Conservation (phyloP, 2,888 invertebrate genomes). For the Myopa testacea region DNA sequence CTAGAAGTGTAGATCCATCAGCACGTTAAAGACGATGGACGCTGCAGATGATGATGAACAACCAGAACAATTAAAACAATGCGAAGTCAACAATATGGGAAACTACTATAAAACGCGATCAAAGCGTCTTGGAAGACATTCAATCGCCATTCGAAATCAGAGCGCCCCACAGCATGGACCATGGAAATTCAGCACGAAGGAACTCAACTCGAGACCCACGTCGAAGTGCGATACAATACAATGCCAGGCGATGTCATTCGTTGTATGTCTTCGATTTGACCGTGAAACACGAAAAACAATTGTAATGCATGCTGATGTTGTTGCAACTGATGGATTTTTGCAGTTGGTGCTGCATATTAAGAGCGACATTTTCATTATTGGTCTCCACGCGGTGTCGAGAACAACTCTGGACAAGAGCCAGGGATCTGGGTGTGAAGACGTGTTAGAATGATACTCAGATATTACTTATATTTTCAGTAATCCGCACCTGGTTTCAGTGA, state of each 20-base stretch:
- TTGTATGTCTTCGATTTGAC: not conserved
- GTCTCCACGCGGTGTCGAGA: constrained; percentile 36
- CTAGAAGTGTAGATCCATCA: too few species aligned
- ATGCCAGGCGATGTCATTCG: constrained; percentile 8
- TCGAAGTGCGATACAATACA: not conserved
- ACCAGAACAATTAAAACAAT: constrained; percentile 40
- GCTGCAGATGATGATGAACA: too few species aligned
- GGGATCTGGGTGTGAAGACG: too few species aligned
- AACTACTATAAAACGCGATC: constrained; percentile 36
- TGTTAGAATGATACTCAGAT: too few species aligned
- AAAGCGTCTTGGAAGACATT: not conserved
- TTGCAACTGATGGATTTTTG: constrained; percentile 22
- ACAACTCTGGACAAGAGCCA: constrained; percentile 37
- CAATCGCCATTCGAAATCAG: too few species aligned
- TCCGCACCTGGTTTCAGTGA: not conserved
- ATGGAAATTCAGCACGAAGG: too few species aligned
- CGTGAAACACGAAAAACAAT: constrained; percentile 34
- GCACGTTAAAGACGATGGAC: too few species aligned
- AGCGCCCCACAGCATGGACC: too few species aligned
- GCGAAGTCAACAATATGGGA: constrained; percentile 59
- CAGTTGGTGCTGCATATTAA: constrained; percentile 1
- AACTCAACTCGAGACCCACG: not conserved
- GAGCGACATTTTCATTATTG: not conserved
- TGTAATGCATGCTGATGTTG: constrained; percentile 33
- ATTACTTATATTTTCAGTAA: not conserved